A percentile compares a stretch with the other conserved stretches of the same genome.
These are phyloP conservation scores for Leucophenga montana DNA, from an alignment of 2,888 invertebrate genomes.

Conservation along the genomic window DNA sequence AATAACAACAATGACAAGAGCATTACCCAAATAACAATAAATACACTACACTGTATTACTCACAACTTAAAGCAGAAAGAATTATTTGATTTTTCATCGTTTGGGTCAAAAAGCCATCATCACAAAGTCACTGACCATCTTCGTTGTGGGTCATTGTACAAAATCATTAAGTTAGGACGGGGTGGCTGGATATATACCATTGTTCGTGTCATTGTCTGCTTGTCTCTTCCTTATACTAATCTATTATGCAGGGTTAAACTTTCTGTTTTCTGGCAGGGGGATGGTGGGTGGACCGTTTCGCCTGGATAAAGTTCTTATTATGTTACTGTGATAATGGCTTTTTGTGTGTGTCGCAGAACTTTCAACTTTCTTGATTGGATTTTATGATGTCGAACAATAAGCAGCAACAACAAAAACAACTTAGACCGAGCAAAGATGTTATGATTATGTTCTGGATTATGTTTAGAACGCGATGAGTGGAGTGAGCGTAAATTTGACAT, in stretches of 20 bases:
- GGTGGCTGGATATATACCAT: background rate
- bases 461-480: background rate
- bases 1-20: background rate
- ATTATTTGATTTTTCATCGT: slow-evolving; percentile 27
- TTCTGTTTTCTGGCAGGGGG: slow-evolving; percentile 7
- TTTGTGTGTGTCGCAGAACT: slow-evolving; percentile 63
- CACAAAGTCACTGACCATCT: slow-evolving; percentile 2
- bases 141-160: slow-evolving; percentile 11
- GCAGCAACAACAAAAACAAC: slow-evolving; percentile 5
- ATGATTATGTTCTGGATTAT: slow-evolving; percentile 21
- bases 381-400: slow-evolving; percentile 53
- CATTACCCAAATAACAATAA: background rate
- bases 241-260: slow-evolving; percentile 31
- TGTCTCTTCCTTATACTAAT: slow-evolving; percentile 10
- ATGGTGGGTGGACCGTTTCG: too few relatives aligned
- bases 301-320: slow-evolving; percentile 1
- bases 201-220: background rate
- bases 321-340: slow-evolving; percentile 65
- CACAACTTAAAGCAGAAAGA: background rate
- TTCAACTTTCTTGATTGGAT: slow-evolving; percentile 67
- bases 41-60: background rate
- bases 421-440: background rate
- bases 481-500: too few relatives aligned
- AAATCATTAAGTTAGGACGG: background rate
- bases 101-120: slow-evolving; percentile 20